Conservation (phyloP, 2,113 vertebrate genomes). For the Trachemys scripta region DNA sequence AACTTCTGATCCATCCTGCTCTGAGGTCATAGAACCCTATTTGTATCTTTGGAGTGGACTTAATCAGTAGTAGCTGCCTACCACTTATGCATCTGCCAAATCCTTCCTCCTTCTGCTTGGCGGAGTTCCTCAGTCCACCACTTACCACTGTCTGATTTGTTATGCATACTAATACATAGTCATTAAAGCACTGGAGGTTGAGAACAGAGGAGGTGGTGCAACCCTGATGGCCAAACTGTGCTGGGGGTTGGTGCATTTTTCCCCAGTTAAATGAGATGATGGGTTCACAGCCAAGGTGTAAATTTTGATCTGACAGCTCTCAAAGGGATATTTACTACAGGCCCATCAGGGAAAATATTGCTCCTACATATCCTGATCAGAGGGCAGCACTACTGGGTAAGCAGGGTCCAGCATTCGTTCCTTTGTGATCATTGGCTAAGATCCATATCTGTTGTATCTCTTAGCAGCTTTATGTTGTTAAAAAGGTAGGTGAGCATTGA, state of each 20-base stretch:
- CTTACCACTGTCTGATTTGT: background rate
- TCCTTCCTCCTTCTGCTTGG: background rate
- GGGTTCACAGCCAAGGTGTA: background rate
- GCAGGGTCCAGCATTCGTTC: background rate
- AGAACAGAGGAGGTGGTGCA: fast-evolving
- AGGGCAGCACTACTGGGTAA: background rate
- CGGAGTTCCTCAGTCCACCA: background rate
- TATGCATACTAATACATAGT: background rate
- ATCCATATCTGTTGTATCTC: background rate
- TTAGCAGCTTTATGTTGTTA: background rate
- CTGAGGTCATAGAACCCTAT: background rate
- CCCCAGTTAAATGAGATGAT: background rate
- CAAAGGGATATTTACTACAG: background rate
- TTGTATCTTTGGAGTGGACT: background rate
- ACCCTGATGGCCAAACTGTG: background rate
- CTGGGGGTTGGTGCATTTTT: background rate
- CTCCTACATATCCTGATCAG: background rate
- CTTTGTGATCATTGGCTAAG: background rate
- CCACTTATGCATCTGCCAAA: background rate
- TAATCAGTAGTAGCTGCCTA: background rate
- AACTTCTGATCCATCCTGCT: background rate
- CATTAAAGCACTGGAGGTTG: fast-evolving
- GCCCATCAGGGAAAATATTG: background rate
- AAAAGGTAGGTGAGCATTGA: background rate
- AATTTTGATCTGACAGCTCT: background rate